A percentile compares a stretch with the other conserved stretches of the same genome.
These are phyloP conservation scores for Sarcophaga bullata DNA, from an alignment of 1,140 invertebrate genomes.

Conservation along the genomic window DNA sequence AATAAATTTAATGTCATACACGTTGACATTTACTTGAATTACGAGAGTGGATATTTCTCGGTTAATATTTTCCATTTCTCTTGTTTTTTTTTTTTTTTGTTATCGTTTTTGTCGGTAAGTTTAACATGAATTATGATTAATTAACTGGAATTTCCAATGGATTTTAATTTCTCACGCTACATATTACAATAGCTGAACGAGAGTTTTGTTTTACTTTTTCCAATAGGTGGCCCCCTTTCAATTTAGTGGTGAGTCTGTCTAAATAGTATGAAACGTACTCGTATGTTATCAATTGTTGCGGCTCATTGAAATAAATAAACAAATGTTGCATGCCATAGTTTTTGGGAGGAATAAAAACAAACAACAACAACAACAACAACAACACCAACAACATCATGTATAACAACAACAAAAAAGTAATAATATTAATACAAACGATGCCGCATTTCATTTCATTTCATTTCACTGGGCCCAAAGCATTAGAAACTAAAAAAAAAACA, in stretches of 20 bases:
- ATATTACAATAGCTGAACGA: background rate
- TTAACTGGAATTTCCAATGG: background rate
- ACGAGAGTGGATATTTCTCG: too few species aligned
- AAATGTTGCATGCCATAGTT: conserved; percentile 35
- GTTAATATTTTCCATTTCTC: too few species aligned
- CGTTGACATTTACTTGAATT: too few species aligned
- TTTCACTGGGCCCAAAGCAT: background rate
- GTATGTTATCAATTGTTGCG: conserved; percentile 40
- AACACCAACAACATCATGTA: too few species aligned
- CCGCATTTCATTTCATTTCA: conserved; percentile 20
- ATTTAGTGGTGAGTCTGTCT: background rate
- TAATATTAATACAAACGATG: conserved; percentile 17
- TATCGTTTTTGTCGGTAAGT: background rate
- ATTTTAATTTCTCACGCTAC: conserved; percentile 22
- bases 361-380: too few species aligned
- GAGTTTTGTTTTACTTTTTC: background rate
- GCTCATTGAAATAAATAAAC: conserved; percentile 39
- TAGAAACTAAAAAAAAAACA: background rate
- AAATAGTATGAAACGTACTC: background rate
- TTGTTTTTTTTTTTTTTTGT: too few species aligned
- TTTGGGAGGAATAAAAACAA: background rate
- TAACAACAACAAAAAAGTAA: background rate
- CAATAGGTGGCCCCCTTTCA: background rate
- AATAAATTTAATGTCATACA: too few species aligned
- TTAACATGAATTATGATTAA: conserved; percentile 26